Evolutionary conservation across 92 coral and sea anemone genomes (phyloP), one percentile per base, ranked within the genome.

Genomic region (Phenganax subtilis): DNA sequence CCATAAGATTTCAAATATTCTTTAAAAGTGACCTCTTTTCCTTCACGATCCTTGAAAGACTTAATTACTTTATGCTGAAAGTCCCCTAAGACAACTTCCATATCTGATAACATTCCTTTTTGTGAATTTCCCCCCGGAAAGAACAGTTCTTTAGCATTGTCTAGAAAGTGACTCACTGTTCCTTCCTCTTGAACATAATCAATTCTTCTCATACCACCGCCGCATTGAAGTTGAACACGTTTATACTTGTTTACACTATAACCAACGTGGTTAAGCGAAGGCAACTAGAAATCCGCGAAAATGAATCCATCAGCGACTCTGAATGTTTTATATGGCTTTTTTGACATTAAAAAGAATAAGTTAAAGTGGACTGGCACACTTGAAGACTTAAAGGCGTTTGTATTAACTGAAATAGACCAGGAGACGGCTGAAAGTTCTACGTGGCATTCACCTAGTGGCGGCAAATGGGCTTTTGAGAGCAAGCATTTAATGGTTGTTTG

Each of bases 141-240:
- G 47, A 80, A 80, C 8, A 76, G 67, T 17, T 25, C 81, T 76
- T 76, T 57, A 11, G 81, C 81, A 14, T 76, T 76, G 15, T 76
- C 51, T 30, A 76, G 51, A 63, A 76, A 67, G 67, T 17, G n/a
- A 31, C 20, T 55, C 15, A 59, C 70, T 10, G 57, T 71, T 55
- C 55, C 83, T 9, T 79, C 83, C 14, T 59, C 57, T 37, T 58
- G 57, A 58, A 59, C 47, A 72, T 80, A 80, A 14, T 63, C 51
- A 30, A 80, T 64, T 80, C 28, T 80, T 80, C 60, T 29, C 71
- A 51, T 70, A 44, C 83, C 74, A 29, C 73, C 83, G 1, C 83
- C 73, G 63, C 69, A 58, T 52, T 80, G 68, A 20, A 79, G 73
- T 72, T 64, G 74, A 44, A 27, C 69, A 61, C 67, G 25, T 17